Evolutionary conservation across 2,888 invertebrate genomes (phyloP).

Genomic region (Dynastes maya): DNA sequence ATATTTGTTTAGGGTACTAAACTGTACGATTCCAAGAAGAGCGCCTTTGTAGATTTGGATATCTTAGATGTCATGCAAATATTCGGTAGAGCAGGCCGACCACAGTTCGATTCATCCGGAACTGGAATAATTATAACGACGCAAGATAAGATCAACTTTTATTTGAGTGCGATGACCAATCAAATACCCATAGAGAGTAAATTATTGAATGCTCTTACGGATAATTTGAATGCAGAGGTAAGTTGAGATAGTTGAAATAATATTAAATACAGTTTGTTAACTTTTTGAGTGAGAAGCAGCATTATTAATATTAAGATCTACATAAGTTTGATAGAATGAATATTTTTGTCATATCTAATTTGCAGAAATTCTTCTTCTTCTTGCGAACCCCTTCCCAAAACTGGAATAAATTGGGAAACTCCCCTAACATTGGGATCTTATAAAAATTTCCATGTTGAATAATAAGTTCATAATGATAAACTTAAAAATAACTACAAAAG

Average conservation of each 20-base stretch:
- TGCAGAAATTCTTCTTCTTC: too few relatives aligned
- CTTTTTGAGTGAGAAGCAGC: too few relatives aligned
- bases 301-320: too few relatives aligned
- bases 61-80: conserved; percentile 98
- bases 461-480: too few relatives aligned
- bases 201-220: conserved; percentile 91
- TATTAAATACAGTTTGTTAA: too few relatives aligned
- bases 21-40: conserved; percentile 96
- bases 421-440: too few relatives aligned
- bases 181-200: conserved; percentile 99
- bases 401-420: too few relatives aligned
- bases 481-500: too few relatives aligned
- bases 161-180: conserved; percentile 93
- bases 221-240: conserved; percentile 98
- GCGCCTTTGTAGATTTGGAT: conserved; percentile 94
- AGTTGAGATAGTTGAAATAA: conserved; percentile 25
- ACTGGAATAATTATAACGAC: conserved; percentile 96
- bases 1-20: conserved; percentile 86
- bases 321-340: too few relatives aligned
- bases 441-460: too few relatives aligned
- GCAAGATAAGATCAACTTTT: conserved; percentile 93
- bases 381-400: too few relatives aligned
- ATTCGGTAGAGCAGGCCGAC: conserved; percentile 98
- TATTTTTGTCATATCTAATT: too few relatives aligned
- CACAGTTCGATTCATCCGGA: conserved; percentile 96